phyloP scores from a whole-genome alignment of 2,888 invertebrate species.

The Euzetes globulus region DNA sequence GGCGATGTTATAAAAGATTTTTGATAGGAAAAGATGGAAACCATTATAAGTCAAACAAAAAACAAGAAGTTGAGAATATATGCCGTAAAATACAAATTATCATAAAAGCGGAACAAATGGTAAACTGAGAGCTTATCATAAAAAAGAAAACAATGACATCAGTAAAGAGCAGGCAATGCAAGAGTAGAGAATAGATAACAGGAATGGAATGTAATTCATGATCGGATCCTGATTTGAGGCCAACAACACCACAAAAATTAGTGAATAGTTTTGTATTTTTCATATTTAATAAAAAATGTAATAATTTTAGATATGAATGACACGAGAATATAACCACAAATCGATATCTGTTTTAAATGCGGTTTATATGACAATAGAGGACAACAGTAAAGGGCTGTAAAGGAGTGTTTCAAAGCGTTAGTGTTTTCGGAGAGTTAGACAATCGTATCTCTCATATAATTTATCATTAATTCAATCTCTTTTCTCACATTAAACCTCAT shows the following conservation, averaged over 20 bases:
- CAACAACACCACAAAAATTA: neutral
- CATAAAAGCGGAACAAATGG: neutral
- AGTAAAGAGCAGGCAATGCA: neutral
- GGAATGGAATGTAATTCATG: neutral
- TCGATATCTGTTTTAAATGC: neutral
- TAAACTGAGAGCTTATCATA: conserved; percentile 4
- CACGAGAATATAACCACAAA: neutral
- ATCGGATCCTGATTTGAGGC: neutral
- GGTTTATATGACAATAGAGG: conserved; percentile 3
- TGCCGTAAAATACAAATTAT: conserved; percentile 3
- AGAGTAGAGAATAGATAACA: neutral
- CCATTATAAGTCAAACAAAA: neutral
- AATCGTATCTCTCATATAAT: conserved; percentile 19
- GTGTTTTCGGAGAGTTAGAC: neutral
- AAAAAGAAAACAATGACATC: conserved; percentile 10
- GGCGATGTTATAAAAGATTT: too few species aligned
- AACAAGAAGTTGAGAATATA: neutral
- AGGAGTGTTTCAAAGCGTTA: neutral
- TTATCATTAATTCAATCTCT: conserved; percentile 20
- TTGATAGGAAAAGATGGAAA: neutral
- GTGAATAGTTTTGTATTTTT: neutral
- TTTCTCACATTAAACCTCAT: neutral
- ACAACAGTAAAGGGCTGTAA: neutral
- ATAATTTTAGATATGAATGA: neutral
- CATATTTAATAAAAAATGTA: conserved; percentile 7